These are phyloP conservation scores for Trilocha varians DNA, from an alignment of 2,888 invertebrate genomes.

Conservation along the genomic window DNA sequence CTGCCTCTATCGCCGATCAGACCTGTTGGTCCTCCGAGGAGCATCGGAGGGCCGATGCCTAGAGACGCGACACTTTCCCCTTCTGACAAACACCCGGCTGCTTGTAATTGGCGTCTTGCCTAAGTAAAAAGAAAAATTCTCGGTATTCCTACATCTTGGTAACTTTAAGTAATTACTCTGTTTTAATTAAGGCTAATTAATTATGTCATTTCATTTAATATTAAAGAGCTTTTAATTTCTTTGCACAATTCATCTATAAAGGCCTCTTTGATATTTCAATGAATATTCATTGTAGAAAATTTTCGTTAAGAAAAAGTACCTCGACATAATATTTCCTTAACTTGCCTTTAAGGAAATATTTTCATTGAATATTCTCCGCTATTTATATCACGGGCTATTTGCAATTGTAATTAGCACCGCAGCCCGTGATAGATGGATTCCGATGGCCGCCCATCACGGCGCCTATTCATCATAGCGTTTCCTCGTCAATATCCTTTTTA, in stretches of 20 bases:
- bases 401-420: slow-evolving; percentile 56
- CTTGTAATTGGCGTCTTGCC: slow-evolving; percentile 82
- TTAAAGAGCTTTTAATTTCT: too few relatives aligned
- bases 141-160: background rate
- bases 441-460: slow-evolving; percentile 17
- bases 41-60: slow-evolving; percentile 76
- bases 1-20: slow-evolving; percentile 81
- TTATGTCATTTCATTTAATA: too few relatives aligned
- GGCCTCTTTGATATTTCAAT: too few relatives aligned
- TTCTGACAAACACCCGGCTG: slow-evolving; percentile 87
- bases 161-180: background rate
- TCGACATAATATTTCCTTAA: too few relatives aligned
- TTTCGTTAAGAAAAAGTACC: too few relatives aligned
- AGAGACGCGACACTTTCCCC: slow-evolving; percentile 87
- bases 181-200: too few relatives aligned
- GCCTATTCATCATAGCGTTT: slow-evolving; percentile 35
- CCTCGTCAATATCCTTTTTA: slow-evolving; percentile 21
- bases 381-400: slow-evolving; percentile 46
- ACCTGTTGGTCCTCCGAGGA: slow-evolving; percentile 68
- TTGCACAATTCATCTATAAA: too few relatives aligned
- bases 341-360: slow-evolving; percentile 26
- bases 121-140: slow-evolving; percentile 25
- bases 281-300: too few relatives aligned
- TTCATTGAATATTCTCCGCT: slow-evolving; percentile 32
- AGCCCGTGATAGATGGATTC: slow-evolving; percentile 42